Conservation (phyloP, 2,797 vertebrate genomes). For the Myoxocephalus aenaeus region DNA sequence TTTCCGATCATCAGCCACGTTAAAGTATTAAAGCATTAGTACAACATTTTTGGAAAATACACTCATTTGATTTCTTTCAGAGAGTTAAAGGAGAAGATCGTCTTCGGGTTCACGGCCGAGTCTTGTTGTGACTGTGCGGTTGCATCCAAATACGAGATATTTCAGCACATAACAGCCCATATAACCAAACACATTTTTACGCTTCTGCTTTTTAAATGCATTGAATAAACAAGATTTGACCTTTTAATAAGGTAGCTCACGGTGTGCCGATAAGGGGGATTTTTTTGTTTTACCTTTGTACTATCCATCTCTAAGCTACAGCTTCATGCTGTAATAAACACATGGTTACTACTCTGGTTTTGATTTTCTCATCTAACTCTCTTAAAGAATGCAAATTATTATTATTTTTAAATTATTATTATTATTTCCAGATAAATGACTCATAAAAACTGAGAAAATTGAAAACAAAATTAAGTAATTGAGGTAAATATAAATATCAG, state of each 20-base stretch:
- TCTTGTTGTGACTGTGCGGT: background rate
- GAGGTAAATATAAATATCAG: background rate
- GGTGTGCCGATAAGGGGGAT: background rate
- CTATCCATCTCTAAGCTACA: background rate
- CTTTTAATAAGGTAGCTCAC: background rate
- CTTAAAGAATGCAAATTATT: background rate
- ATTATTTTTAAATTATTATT: background rate
- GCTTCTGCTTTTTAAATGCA: background rate
- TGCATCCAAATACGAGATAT: background rate
- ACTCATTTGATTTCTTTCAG: background rate
- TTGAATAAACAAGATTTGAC: background rate
- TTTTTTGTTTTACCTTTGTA: background rate
- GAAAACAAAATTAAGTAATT: background rate
- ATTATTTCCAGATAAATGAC: background rate
- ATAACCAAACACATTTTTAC: background rate
- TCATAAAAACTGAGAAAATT: background rate
- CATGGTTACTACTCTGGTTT: background rate
- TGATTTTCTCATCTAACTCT: slow-evolving; percentile 5
- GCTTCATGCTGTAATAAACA: background rate
- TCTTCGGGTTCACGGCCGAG: background rate
- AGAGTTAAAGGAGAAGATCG: background rate
- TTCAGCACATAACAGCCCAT: background rate
- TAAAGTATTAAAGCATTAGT: background rate
- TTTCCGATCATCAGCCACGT: slow-evolving; percentile 15
- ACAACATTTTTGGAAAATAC: background rate